Evolutionary conservation across 1,140 invertebrate species (phyloP).

Genomic region (Scaptomyza pallida): DNA sequence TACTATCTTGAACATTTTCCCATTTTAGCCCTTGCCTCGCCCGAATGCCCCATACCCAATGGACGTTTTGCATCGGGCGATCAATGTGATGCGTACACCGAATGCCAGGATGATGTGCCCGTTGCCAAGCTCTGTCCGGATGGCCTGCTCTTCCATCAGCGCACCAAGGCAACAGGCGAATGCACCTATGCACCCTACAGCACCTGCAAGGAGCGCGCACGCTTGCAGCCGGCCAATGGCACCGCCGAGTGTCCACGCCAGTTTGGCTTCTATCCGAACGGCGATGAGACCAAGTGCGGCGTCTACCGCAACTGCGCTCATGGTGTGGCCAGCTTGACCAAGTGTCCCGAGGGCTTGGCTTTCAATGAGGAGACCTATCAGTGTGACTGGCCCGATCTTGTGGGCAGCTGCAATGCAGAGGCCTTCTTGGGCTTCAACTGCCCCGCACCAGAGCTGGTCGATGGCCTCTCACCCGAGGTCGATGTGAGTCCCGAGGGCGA

Average conservation of each 20-base stretch:
- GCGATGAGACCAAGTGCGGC: slow-evolving; percentile 90
- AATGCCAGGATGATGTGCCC: slow-evolving; percentile 88
- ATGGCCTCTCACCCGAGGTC: slow-evolving; percentile 79
- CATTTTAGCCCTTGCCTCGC: slow-evolving; percentile 44
- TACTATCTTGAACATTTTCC: background rate
- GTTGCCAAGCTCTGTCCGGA: slow-evolving; percentile 92
- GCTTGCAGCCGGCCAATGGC: slow-evolving; percentile 86
- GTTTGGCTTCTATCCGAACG: slow-evolving; percentile 91
- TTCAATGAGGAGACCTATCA: slow-evolving; percentile 91
- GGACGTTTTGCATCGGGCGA: slow-evolving; percentile 88
- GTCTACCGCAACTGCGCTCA: slow-evolving; percentile 93
- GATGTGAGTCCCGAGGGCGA: slow-evolving; percentile 85
- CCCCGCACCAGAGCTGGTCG: slow-evolving; percentile 83
- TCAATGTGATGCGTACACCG: slow-evolving; percentile 90
- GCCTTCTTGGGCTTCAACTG: slow-evolving; percentile 89
- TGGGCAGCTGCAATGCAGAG: slow-evolving; percentile 90
- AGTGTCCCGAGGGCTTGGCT: slow-evolving; percentile 93
- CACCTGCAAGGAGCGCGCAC: slow-evolving; percentile 89
- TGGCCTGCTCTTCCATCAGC: slow-evolving; percentile 91
- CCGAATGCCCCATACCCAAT: slow-evolving; percentile 87
- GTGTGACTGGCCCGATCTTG: slow-evolving; percentile 95
- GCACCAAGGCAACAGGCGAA: slow-evolving; percentile 88
- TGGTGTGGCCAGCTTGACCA: slow-evolving; percentile 85
- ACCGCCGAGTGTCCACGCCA: slow-evolving; percentile 93
- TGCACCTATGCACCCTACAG: slow-evolving; percentile 93